These are phyloP conservation scores for Bos indicus DNA, from an alignment of 2,113 vertebrate species.

Conservation along the genomic window DNA sequence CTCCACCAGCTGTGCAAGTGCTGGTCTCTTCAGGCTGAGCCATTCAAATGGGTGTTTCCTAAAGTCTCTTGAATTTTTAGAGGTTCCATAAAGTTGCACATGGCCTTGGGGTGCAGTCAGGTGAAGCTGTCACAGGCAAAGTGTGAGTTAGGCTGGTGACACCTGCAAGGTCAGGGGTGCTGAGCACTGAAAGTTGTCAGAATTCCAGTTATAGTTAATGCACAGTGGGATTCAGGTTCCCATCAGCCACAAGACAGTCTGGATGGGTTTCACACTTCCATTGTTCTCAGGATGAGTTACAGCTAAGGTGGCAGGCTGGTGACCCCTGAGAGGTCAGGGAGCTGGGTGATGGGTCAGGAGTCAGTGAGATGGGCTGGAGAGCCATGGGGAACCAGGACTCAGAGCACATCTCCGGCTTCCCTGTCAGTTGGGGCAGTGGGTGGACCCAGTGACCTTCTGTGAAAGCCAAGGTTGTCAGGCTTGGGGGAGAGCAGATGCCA, in stretches of 20 bases:
- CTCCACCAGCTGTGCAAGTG: not conserved
- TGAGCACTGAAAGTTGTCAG: not conserved
- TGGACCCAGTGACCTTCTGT: not conserved
- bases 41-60: not conserved
- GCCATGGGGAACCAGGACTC: too few relatives aligned
- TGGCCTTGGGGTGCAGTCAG: rapidly evolving
- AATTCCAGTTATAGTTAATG: not conserved
- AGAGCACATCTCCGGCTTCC: not conserved
- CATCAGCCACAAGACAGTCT: not conserved
- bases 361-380: too few relatives aligned
- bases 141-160: not conserved
- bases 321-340: not conserved
- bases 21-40: not conserved
- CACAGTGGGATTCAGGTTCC: not conserved
- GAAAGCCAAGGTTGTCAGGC: not conserved
- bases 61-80: not conserved
- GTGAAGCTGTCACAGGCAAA: not conserved
- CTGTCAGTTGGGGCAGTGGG: not conserved
- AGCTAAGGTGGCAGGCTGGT: not conserved
- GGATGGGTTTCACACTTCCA: rapidly evolving
- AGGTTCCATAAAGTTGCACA: not conserved
- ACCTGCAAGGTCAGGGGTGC: not conserved
- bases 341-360: not conserved
- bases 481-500: not conserved
- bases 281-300: rapidly evolving